These are phyloP conservation scores for Sebastes hopkinsi DNA, from an alignment of 2,797 vertebrate species.

Conservation along the genomic window DNA sequence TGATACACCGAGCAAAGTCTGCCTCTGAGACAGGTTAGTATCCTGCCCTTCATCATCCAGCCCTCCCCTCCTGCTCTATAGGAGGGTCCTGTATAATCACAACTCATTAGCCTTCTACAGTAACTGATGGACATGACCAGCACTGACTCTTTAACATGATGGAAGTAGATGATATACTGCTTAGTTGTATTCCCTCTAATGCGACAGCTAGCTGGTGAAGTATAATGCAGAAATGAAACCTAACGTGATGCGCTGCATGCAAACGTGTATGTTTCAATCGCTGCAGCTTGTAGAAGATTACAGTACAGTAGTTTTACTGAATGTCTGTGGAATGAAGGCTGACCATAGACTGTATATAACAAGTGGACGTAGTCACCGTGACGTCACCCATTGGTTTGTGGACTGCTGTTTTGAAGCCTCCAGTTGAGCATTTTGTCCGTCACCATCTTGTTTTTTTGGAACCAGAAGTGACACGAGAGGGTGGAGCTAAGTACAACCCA, in stretches of 20 bases:
- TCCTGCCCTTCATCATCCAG: neutral
- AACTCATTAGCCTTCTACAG: conserved; percentile 32
- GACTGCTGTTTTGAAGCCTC: no score
- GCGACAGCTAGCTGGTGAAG: neutral
- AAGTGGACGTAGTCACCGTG: no score
- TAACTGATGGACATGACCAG: conserved; percentile 36
- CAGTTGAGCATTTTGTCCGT: no score
- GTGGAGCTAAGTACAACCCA: no score
- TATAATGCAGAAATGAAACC: neutral
- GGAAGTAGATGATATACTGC: conserved; percentile 21
- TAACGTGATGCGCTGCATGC: neutral
- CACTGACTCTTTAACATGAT: neutral
- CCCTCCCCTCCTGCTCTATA: neutral
- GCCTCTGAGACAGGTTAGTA: conserved; percentile 20
- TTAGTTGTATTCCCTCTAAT: neutral
- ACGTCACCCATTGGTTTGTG: no score
- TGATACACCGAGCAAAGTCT: neutral
- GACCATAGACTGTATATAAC: no score
- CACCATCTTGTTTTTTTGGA: no score
- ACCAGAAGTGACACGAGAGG: no score
- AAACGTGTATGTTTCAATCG: neutral
- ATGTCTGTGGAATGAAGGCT: no score
- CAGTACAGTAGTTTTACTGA: neutral
- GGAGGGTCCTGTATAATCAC: conserved; percentile 29
- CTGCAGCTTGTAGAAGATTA: neutral